Percentiles rank a stretch among this genome's conserved stretches.
Conservation (phyloP, 2,113 vertebrate species). For the Myodes glareolus region DNA sequence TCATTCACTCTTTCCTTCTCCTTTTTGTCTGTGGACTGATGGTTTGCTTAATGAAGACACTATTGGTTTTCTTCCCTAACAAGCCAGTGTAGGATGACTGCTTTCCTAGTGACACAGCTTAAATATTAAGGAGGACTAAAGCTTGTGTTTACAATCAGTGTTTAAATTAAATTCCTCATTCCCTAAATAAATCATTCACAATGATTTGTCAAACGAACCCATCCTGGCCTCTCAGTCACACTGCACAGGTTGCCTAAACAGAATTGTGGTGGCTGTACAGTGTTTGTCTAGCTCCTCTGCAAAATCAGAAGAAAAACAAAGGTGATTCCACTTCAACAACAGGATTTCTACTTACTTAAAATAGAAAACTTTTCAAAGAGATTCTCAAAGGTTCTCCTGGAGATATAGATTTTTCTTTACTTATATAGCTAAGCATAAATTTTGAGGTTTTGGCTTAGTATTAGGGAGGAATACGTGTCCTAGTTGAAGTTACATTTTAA, state of each 20-base stretch:
- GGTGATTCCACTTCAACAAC: conserved; percentile 50
- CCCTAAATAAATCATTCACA: conserved; percentile 79
- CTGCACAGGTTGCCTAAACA: conserved; percentile 64
- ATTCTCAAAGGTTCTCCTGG: conserved; percentile 65
- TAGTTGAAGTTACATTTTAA: too few relatives aligned
- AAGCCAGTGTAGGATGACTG: conserved; percentile 73
- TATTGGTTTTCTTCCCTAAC: conserved; percentile 78
- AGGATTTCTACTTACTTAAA: conserved; percentile 73
- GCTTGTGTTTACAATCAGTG: conserved; percentile 68
- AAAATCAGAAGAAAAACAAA: conserved; percentile 65
- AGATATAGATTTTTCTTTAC: conserved; percentile 56
- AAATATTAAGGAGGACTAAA: conserved; percentile 80
- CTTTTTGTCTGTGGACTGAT: conserved; percentile 82
- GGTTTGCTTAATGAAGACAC: conserved; percentile 82
- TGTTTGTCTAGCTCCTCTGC: conserved; percentile 69
- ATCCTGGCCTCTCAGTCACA: not conserved
- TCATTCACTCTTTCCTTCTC: conserved; percentile 85
- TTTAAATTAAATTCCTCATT: conserved; percentile 81
- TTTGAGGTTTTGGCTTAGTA: conserved; percentile 51
- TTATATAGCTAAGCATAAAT: conserved; percentile 72
- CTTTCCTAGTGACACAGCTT: conserved; percentile 74
- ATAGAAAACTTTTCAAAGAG: conserved; percentile 69
- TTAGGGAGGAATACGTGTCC: not conserved
- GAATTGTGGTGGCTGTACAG: not conserved
- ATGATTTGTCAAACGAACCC: conserved; percentile 73